These are phyloP conservation scores for Zaprionus lineosus DNA, from an alignment of 2,888 invertebrate genomes.

Conservation along the genomic window DNA sequence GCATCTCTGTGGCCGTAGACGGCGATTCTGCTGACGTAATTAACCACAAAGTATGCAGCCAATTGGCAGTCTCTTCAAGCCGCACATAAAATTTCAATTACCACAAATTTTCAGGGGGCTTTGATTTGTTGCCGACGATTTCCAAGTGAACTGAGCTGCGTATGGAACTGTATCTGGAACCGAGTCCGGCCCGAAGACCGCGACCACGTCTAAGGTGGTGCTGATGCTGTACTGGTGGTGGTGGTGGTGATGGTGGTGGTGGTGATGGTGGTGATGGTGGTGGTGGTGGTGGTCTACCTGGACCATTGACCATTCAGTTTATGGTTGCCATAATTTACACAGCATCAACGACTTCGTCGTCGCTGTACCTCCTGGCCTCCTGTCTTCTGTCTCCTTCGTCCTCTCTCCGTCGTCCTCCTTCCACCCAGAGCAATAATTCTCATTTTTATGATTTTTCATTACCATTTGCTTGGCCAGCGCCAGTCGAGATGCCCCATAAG, in stretches of 20 bases:
- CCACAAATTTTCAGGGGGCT: slow-evolving; percentile 65
- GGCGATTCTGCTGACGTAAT: slow-evolving; percentile 56
- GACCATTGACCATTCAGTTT: slow-evolving; percentile 54
- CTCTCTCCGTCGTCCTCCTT: slow-evolving; percentile 15
- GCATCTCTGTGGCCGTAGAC: too few relatives aligned
- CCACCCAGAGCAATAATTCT: slow-evolving; percentile 50
- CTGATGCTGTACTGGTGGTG: too few relatives aligned
- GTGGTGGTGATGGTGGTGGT: too few relatives aligned
- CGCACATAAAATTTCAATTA: slow-evolving; percentile 71
- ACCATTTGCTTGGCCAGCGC: slow-evolving; percentile 56
- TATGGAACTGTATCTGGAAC: too few relatives aligned
- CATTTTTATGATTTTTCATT: slow-evolving; percentile 71
- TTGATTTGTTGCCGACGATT: slow-evolving; percentile 68
- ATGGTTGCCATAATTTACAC: slow-evolving; percentile 66
- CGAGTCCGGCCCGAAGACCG: slow-evolving; percentile 14
- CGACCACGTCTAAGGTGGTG: too few relatives aligned
- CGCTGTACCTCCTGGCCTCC: neutral
- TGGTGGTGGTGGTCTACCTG: slow-evolving; percentile 32
- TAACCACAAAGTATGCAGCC: slow-evolving; percentile 59
- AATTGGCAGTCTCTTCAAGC: slow-evolving; percentile 62
- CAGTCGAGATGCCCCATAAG: slow-evolving; percentile 55
- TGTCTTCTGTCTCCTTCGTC: slow-evolving; percentile 22
- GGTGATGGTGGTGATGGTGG: too few relatives aligned
- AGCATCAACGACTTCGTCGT: slow-evolving; percentile 43
- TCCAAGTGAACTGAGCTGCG: slow-evolving; percentile 26